phyloP scores from a whole-genome alignment of 2,888 invertebrate genomes.

The Crocallis elinguaria region DNA sequence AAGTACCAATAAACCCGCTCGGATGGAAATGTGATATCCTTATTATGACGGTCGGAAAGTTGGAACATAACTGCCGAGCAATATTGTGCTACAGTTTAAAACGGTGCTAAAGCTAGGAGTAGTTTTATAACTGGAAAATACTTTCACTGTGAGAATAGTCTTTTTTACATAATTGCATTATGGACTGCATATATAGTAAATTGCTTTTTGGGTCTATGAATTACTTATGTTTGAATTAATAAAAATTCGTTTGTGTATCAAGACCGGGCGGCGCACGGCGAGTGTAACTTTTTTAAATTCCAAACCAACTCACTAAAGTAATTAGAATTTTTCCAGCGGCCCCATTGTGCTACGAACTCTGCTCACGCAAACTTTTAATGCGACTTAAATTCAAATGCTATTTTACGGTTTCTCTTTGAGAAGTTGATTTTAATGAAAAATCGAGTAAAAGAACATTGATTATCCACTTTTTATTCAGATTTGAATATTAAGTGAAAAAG shows the following conservation, averaged over 20 bases:
- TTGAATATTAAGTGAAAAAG: conserved; percentile 18
- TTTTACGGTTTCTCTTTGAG: conserved; percentile 74
- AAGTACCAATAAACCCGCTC: conserved; percentile 36
- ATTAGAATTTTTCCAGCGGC: conserved; percentile 81
- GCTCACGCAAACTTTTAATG: conserved; percentile 81
- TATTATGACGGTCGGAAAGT: conserved; percentile 25
- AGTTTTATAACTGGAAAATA: too few species aligned
- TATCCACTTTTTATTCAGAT: conserved; percentile 37
- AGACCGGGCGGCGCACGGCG: conserved; percentile 50
- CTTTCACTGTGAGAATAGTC: too few species aligned
- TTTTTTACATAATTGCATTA: too few species aligned
- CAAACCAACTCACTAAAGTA: conserved; percentile 74
- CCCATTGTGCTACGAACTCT: conserved; percentile 77
- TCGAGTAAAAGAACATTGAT: conserved; percentile 50
- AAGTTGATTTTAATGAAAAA: conserved; percentile 70
- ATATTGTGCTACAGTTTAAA: conserved; percentile 7
- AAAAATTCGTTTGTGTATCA: conserved; percentile 54
- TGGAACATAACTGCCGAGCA: conserved; percentile 15
- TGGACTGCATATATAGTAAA: background rate
- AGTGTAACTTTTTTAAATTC: conserved; percentile 76
- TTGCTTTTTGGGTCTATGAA: background rate
- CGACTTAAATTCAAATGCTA: conserved; percentile 80
- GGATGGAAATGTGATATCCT: conserved; percentile 37
- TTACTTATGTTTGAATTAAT: conserved; percentile 35
- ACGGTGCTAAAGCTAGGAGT: conserved; percentile 9